phyloP scores from a whole-genome alignment of 2,113 vertebrate species.

The Anthoscopus minutus region DNA sequence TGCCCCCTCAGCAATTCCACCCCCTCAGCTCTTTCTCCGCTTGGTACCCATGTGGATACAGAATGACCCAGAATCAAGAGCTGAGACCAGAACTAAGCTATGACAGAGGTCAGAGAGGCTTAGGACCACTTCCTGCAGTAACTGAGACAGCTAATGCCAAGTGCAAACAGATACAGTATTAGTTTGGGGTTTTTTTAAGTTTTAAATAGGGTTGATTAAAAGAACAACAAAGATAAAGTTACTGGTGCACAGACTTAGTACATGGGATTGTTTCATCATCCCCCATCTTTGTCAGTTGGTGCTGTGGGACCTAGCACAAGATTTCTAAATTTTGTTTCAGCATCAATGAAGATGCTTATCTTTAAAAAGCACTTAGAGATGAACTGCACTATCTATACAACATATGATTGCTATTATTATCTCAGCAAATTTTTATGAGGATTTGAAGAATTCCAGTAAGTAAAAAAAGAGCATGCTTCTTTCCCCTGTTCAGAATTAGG shows the following conservation, averaged over 20 bases:
- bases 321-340: not conserved
- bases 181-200: not conserved
- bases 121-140: not conserved
- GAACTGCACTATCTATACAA: not conserved
- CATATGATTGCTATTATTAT: not conserved
- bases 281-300: not conserved
- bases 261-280: not conserved
- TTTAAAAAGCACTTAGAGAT: conserved; percentile 1
- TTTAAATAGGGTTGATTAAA: not conserved
- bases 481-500: not conserved
- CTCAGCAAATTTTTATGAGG: conserved; percentile 14
- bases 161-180: not conserved
- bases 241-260: not conserved
- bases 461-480: not conserved
- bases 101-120: not conserved
- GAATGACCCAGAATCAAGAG: not conserved
- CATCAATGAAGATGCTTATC: not conserved
- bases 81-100: not conserved
- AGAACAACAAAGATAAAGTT: not conserved
- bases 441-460: not conserved
- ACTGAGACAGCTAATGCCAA: not conserved
- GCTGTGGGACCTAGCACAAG: not conserved
- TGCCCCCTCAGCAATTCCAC: not conserved
- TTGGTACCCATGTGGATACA: not conserved
- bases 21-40: not conserved